Conservation (phyloP, 2,888 invertebrate species). For the Thelaira solivaga region DNA sequence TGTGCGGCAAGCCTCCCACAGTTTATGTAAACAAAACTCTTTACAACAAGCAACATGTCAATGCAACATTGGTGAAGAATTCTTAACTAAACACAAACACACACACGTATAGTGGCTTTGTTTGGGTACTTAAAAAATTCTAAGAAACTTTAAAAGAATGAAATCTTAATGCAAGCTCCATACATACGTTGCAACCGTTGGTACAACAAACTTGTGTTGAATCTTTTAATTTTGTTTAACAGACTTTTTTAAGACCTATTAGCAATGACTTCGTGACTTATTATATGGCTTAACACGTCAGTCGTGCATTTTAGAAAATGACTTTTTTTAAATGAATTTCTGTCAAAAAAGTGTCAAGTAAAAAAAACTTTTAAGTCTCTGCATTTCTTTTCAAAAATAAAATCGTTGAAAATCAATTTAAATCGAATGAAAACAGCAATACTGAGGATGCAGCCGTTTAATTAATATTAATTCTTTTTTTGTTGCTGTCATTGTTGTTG, state of each 20-base stretch:
- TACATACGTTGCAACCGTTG: no score
- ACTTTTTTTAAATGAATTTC: no score
- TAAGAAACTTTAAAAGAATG: not conserved
- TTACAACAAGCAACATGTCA: constrained; percentile 33
- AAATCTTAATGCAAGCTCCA: no score
- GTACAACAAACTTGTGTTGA: no score
- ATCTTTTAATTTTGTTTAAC: no score
- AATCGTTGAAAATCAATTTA: not conserved
- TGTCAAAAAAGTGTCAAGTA: no score
- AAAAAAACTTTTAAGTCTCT: not conserved
- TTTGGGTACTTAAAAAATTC: no score
- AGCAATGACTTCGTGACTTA: no score
- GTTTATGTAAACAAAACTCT: constrained; percentile 53
- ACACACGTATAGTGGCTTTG: not conserved
- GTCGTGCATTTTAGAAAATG: no score
- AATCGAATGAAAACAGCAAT: not conserved
- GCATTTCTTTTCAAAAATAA: not conserved
- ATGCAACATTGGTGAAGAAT: constrained; percentile 12
- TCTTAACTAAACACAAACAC: not conserved
- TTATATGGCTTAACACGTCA: no score
- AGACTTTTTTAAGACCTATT: no score
- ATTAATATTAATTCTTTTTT: constrained; percentile 35
- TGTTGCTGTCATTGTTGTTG: constrained; percentile 14
- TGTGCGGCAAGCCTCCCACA: constrained; percentile 30
- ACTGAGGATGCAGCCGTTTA: constrained; percentile 43